Conservation (phyloP, 2,888 invertebrate species). For the Troides aeacus region DNA sequence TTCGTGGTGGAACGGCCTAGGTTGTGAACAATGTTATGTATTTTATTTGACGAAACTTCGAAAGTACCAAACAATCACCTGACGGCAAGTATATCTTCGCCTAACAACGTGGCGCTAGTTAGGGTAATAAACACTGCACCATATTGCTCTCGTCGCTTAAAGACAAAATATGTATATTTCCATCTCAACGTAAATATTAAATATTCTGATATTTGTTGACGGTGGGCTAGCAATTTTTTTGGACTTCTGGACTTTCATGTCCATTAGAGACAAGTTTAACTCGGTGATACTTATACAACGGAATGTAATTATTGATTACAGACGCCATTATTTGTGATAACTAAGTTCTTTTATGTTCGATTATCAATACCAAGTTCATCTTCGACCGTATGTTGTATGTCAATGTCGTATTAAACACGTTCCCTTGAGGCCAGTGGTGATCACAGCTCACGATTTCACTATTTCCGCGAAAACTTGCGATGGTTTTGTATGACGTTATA, state of each 20-base stretch:
- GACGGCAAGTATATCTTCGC: no score
- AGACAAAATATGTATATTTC: no score
- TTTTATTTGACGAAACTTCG: no score
- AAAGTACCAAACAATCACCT: no score
- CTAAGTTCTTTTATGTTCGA: no score
- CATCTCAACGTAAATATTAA: background rate
- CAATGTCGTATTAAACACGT: conserved; percentile 25
- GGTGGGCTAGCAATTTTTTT: background rate
- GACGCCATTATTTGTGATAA: no score
- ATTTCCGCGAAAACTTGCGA: conserved; percentile 18
- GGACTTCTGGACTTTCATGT: background rate
- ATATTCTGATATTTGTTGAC: background rate
- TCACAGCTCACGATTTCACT: conserved; percentile 20
- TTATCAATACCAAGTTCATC: background rate
- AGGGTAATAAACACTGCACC: no score
- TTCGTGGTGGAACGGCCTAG: background rate
- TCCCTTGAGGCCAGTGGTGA: conserved; percentile 19
- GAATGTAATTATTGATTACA: no score
- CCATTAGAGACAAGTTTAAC: no score
- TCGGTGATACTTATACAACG: no score
- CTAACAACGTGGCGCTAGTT: no score
- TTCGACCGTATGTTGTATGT: conserved; percentile 8
- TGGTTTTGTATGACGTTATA: conserved; percentile 9
- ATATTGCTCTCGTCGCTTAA: no score
- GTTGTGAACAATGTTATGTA: background rate